Evolutionary conservation across 2,888 invertebrate species (phyloP).

Genomic region (Dasysyrphus tricinctus): DNA sequence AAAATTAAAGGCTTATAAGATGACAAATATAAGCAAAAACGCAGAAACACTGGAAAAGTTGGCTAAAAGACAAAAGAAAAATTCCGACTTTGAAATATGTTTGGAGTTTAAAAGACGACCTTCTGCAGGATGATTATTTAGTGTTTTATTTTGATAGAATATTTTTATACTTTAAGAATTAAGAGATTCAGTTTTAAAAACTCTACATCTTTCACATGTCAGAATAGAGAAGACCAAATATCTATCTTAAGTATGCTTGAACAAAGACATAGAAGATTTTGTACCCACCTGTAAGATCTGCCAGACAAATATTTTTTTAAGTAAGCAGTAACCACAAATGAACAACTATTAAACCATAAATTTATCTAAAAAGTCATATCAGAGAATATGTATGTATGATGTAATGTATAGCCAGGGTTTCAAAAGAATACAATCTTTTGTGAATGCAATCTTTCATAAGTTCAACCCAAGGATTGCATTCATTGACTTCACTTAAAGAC

Average conservation of each 20-base stretch:
- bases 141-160: slow-evolving; percentile 73
- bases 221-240: slow-evolving; percentile 76
- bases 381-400: too few relatives aligned
- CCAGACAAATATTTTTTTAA: too few relatives aligned
- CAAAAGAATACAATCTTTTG: too few relatives aligned
- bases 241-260: slow-evolving; percentile 60
- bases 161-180: slow-evolving; percentile 71
- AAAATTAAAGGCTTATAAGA: slow-evolving; percentile 11
- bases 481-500: too few relatives aligned
- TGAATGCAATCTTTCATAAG: too few relatives aligned
- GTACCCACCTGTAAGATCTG: neutral
- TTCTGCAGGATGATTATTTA: slow-evolving; percentile 63
- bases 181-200: slow-evolving; percentile 67
- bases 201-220: slow-evolving; percentile 72
- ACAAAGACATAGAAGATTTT: slow-evolving; percentile 59
- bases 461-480: too few relatives aligned
- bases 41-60: neutral
- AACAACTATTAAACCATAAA: too few relatives aligned
- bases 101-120: slow-evolving; percentile 70
- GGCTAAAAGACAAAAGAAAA: neutral
- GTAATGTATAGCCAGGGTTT: too few relatives aligned
- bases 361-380: too few relatives aligned
- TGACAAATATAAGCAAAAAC: slow-evolving; percentile 41
- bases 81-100: slow-evolving; percentile 47
- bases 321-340: too few relatives aligned